Conservation (phyloP, 1,140 invertebrate genomes). For the Drosophila guanche region DNA sequence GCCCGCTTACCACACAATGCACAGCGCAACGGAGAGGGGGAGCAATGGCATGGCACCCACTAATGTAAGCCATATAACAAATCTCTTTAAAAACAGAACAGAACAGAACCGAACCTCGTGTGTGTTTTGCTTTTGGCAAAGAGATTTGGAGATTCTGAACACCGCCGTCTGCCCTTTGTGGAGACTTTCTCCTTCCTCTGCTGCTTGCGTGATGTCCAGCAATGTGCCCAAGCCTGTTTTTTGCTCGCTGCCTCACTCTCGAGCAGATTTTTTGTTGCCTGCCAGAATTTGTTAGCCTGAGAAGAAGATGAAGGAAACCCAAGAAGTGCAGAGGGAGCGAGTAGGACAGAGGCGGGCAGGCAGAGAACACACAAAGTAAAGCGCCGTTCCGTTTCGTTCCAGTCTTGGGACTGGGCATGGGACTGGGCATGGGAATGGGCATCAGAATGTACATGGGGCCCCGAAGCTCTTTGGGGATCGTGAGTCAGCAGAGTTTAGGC, state of each 20-base stretch:
- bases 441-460: conserved; percentile 30
- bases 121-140: conserved; percentile 16
- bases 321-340: conserved; percentile 21
- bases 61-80: conserved; percentile 76
- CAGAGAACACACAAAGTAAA: conserved; percentile 62
- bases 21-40: conserved; percentile 2
- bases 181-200: conserved; percentile 71
- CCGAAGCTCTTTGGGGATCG: conserved; percentile 64
- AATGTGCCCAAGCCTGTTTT: conserved; percentile 79
- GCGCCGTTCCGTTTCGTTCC: conserved; percentile 50
- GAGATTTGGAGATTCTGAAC: conserved; percentile 39
- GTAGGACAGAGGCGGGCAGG: conserved; percentile 12
- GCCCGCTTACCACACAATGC: conserved; percentile 72
- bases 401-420: conserved; percentile 24
- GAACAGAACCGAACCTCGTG: conserved; percentile 19
- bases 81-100: conserved; percentile 44
- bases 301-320: conserved; percentile 40
- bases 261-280: conserved; percentile 37
- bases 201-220: conserved; percentile 76
- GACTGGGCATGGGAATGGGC: conserved; percentile 45
- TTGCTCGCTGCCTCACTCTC: conserved; percentile 4
- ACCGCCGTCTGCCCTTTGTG: conserved; percentile 34
- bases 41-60: conserved; percentile 36
- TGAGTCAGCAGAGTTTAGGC: conserved; percentile 70
- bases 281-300: conserved; percentile 78